These are phyloP conservation scores for Drosophila novamexicana DNA, from an alignment of 1,140 invertebrate genomes.

Conservation along the genomic window DNA sequence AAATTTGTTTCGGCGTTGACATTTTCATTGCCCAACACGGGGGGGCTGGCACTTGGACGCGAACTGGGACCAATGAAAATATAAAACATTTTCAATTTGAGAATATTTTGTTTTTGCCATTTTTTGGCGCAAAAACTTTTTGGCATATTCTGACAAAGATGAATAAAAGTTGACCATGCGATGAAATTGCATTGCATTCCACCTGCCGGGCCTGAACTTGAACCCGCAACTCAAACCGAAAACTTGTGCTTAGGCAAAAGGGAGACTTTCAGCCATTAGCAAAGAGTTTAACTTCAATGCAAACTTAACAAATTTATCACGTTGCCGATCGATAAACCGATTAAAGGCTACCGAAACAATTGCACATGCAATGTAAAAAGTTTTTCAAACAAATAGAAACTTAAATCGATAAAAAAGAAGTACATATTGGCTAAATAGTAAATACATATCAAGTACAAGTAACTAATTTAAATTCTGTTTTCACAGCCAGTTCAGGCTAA, in stretches of 20 bases:
- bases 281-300: neutral
- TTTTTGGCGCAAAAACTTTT: slow-evolving; percentile 54
- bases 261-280: no score
- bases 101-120: neutral
- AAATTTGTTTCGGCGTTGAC: slow-evolving; percentile 60
- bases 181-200: slow-evolving; percentile 31
- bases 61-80: slow-evolving; percentile 33
- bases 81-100: slow-evolving; percentile 69
- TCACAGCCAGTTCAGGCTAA: neutral
- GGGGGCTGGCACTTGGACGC: neutral
- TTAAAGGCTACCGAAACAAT: neutral
- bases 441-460: no score
- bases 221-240: neutral
- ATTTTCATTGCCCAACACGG: slow-evolving; percentile 42
- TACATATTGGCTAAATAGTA: neutral
- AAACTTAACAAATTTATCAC: neutral
- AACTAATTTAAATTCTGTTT: neutral
- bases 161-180: slow-evolving; percentile 53
- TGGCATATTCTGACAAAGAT: slow-evolving; percentile 63
- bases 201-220: neutral
- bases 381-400: neutral
- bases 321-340: neutral
- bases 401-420: neutral
- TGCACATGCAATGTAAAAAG: neutral
- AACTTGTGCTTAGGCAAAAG: neutral